Percentiles rank a stretch among this genome's conserved stretches.
These are phyloP conservation scores for Pheosia tremula DNA, from an alignment of 2,888 invertebrate genomes.

Conservation along the genomic window DNA sequence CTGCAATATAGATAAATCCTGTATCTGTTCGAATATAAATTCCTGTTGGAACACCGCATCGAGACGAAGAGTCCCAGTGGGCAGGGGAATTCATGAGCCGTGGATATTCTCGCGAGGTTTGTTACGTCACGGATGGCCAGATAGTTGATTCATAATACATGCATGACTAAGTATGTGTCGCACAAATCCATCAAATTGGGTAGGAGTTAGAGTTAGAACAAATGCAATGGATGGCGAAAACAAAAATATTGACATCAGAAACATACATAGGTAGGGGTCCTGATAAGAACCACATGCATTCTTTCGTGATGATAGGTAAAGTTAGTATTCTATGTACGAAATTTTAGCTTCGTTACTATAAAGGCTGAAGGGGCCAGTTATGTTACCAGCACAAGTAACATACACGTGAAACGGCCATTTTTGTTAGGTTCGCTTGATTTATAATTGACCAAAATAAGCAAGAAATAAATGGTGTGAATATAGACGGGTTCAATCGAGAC, in stretches of 20 bases:
- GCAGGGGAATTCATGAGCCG: slow-evolving; percentile 48
- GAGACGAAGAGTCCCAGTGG: slow-evolving; percentile 34
- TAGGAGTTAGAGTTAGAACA: too few species aligned
- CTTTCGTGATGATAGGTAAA: neutral
- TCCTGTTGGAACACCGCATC: slow-evolving; percentile 11
- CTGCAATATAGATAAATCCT: too few species aligned
- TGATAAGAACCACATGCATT: neutral
- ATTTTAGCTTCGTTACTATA: neutral
- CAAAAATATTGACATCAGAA: neutral
- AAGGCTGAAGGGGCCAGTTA: neutral
- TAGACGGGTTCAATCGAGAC: too few species aligned
- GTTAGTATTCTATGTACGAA: neutral
- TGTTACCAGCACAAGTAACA: neutral
- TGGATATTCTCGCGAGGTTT: slow-evolving; percentile 10
- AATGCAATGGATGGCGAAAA: neutral
- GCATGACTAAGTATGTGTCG: neutral
- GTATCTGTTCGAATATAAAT: neutral
- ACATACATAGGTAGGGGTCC: neutral
- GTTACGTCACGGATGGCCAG: slow-evolving; percentile 27
- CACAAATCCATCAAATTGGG: neutral
- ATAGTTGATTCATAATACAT: neutral
- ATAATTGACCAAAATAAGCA: neutral
- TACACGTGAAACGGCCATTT: neutral
- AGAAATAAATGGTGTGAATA: too few species aligned
- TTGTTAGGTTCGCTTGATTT: neutral